phyloP scores from a whole-genome alignment of 2,888 invertebrate genomes.

The Malthinus flaveolus region DNA sequence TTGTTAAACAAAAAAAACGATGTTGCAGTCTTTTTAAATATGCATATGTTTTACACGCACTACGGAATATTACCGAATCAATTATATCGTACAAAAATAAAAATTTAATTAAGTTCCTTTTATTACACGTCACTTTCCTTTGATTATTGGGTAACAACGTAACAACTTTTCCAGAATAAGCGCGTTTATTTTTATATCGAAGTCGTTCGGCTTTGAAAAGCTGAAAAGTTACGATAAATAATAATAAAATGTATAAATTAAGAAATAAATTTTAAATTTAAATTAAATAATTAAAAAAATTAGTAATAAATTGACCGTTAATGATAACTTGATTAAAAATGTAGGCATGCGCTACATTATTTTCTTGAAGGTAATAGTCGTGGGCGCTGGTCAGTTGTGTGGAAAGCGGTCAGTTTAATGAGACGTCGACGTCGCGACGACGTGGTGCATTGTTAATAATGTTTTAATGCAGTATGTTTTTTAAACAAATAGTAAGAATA shows the following conservation, averaged over 20 bases:
- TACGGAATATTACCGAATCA: slow-evolving; percentile 3
- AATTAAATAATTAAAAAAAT: background rate
- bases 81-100: background rate
- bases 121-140: background rate
- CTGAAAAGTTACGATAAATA: too few species aligned
- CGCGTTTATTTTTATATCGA: too few species aligned
- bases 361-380: slow-evolving; percentile 7
- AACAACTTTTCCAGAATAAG: too few species aligned
- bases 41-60: background rate
- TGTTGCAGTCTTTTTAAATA: background rate
- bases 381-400: slow-evolving; percentile 32
- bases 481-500: background rate
- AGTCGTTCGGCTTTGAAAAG: too few species aligned
- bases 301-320: background rate
- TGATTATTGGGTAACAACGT: background rate
- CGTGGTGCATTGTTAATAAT: slow-evolving; percentile 13
- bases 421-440: slow-evolving; percentile 24
- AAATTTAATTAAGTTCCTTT: background rate
- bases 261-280: too few species aligned
- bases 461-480: slow-evolving; percentile 3
- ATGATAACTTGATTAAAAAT: slow-evolving; percentile 1
- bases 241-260: too few species aligned
- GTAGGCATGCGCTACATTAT: slow-evolving; percentile 20
- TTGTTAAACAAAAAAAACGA: too few species aligned
- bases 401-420: slow-evolving; percentile 19